Conservation (phyloP, 2,797 vertebrate genomes). For the Pogoniulus pusillus region DNA sequence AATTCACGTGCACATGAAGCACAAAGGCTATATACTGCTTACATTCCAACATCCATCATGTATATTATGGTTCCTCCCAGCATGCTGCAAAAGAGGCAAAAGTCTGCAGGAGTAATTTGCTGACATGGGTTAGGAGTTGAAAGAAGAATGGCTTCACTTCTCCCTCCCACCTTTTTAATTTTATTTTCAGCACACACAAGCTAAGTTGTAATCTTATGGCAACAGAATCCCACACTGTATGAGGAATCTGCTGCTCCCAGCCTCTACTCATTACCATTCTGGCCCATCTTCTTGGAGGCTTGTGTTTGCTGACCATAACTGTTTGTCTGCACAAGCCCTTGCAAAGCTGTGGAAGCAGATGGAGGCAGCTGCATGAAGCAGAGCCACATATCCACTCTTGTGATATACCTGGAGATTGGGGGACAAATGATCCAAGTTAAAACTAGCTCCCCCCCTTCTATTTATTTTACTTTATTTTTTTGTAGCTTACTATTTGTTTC, state of each 20-base stretch:
- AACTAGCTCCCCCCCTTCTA: neutral
- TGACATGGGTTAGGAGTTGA: neutral
- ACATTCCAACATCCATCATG: neutral
- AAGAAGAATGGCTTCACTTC: neutral
- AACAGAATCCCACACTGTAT: neutral
- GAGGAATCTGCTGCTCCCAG: neutral
- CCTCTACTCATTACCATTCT: neutral
- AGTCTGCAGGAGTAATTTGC: neutral
- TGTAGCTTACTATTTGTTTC: neutral
- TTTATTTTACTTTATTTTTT: neutral
- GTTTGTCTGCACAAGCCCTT: neutral
- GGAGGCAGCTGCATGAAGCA: neutral
- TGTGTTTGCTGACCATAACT: neutral
- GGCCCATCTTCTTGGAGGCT: neutral
- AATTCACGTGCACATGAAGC: neutral
- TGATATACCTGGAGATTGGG: neutral
- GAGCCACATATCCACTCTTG: neutral
- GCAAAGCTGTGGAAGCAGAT: neutral
- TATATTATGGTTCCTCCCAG: neutral
- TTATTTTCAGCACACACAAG: neutral
- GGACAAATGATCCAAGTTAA: neutral
- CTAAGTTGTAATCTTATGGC: neutral
- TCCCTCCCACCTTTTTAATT: neutral
- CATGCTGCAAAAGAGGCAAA: neutral
- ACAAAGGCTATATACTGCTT: neutral